Evolutionary conservation across 2,888 invertebrate genomes (phyloP).

Genomic region (Phania funesta): DNA sequence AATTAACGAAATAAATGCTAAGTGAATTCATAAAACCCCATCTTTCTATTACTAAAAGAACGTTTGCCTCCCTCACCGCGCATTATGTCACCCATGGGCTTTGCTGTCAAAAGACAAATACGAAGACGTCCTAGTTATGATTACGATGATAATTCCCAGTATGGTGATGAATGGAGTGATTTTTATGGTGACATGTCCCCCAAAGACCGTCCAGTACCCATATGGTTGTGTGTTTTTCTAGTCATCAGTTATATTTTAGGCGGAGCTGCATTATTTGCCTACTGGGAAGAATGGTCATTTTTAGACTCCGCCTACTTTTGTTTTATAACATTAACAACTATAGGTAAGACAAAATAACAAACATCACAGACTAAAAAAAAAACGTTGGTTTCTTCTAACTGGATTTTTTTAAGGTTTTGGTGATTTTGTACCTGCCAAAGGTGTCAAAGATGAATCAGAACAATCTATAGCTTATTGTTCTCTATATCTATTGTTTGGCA

Average conservation of each 20-base stretch:
- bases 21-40: background rate
- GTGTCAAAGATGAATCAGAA: slow-evolving; percentile 78
- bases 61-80: slow-evolving; percentile 82
- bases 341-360: slow-evolving; percentile 81
- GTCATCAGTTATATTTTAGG: slow-evolving; percentile 94
- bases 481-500: slow-evolving; percentile 95
- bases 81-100: slow-evolving; percentile 86
- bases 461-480: slow-evolving; percentile 90
- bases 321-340: slow-evolving; percentile 95
- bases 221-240: slow-evolving; percentile 93
- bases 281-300: slow-evolving; percentile 93
- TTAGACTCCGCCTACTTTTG: slow-evolving; percentile 96
- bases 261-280: slow-evolving; percentile 91
- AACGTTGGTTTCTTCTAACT: background rate
- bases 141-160: slow-evolving; percentile 83
- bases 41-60: slow-evolving; percentile 54
- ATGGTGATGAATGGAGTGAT: slow-evolving; percentile 82
- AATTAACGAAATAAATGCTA: background rate
- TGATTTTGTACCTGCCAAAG: slow-evolving; percentile 93
- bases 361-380: background rate
- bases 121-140: slow-evolving; percentile 81
- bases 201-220: slow-evolving; percentile 87
- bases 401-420: slow-evolving; percentile 84
- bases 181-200: slow-evolving; percentile 79
- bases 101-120: slow-evolving; percentile 83